Evolutionary conservation across 2,113 vertebrate genomes (phyloP).

Genomic region (Bettongia penicillata): DNA sequence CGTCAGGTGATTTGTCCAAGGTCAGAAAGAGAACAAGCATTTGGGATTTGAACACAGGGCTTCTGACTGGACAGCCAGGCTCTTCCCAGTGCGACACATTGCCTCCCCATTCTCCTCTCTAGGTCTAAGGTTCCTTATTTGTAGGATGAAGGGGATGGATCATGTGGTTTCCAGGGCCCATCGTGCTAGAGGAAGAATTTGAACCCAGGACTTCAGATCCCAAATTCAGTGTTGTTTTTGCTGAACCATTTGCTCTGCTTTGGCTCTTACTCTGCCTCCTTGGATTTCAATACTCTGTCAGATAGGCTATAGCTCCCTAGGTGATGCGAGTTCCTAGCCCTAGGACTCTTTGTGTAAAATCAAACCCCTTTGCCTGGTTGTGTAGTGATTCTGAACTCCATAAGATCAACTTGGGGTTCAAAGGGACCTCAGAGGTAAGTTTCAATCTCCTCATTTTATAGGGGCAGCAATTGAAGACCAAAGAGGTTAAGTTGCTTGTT

Average conservation of each 20-base stretch:
- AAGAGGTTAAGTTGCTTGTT: not conserved
- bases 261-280: not conserved
- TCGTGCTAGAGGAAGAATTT: not conserved
- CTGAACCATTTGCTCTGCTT: not conserved
- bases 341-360: not conserved
- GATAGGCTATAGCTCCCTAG: too few species aligned
- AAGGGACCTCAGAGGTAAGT: not conserved
- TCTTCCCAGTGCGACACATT: not conserved
- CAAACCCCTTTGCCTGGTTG: not conserved
- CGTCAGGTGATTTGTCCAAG: too few species aligned
- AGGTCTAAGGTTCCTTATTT: not conserved
- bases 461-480: not conserved
- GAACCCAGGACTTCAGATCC: not conserved
- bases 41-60: not conserved
- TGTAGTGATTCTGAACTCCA: not conserved
- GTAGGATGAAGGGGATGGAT: not conserved
- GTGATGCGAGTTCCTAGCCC: too few species aligned
- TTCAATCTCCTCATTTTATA: not conserved
- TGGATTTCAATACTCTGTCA: not conserved
- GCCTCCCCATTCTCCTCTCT: not conserved
- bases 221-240: not conserved
- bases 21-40: not conserved
- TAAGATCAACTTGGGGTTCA: not conserved
- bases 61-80: not conserved
- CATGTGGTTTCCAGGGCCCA: not conserved